Conservation (phyloP, 2,888 invertebrate genomes). For the Trachelus stipa region DNA sequence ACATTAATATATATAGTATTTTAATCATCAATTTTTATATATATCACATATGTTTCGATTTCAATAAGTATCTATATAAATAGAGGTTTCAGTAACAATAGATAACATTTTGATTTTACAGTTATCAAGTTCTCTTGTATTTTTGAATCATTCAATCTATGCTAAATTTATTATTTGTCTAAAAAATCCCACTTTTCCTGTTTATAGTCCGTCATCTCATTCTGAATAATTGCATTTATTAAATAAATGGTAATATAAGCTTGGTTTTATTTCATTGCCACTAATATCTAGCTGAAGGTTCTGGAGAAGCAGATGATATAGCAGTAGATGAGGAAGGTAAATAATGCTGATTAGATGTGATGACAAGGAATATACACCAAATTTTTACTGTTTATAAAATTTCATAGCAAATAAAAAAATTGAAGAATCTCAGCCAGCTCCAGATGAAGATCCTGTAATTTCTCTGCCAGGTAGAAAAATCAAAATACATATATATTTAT, state of each 20-base stretch:
- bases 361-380: slow-evolving; percentile 4
- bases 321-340: slow-evolving; percentile 4
- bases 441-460: slow-evolving; percentile 11
- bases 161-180: background rate
- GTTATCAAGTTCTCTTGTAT: background rate
- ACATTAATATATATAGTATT: background rate
- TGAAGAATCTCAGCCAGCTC: slow-evolving; percentile 10
- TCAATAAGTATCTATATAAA: background rate
- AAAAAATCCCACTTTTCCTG: background rate
- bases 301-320: slow-evolving; percentile 15
- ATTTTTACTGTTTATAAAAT: slow-evolving; percentile 13
- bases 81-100: background rate
- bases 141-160: background rate
- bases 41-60: background rate
- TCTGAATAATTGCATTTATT: background rate
- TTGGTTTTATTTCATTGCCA: slow-evolving; percentile 6
- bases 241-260: slow-evolving; percentile 11
- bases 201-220: slow-evolving; percentile 31
- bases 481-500: too few species aligned
- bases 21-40: background rate
- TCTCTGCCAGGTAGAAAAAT: slow-evolving; percentile 22
- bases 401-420: slow-evolving; percentile 17
- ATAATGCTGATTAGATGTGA: background rate
- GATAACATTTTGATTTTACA: slow-evolving; percentile 15
- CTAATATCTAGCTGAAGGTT: slow-evolving; percentile 29